Base-by-base conservation (phyloP, 2,797 vertebrate genomes). In the Caiman crocodilus region DNA sequence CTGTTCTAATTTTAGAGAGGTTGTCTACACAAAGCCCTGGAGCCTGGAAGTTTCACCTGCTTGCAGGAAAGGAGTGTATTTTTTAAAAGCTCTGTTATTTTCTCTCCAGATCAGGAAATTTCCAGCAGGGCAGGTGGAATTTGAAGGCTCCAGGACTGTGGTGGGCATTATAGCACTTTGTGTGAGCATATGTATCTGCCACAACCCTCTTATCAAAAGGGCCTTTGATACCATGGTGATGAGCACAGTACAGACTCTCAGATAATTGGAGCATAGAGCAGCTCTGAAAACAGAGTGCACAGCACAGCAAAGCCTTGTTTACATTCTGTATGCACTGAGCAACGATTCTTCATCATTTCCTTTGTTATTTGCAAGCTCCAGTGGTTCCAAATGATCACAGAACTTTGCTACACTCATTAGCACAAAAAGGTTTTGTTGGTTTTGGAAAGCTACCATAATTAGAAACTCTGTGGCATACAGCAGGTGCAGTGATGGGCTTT, bases 11-110 rank as follows among this genome's bases (percentile, higher is more conserved):
- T 78, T 65, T n/a, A 74, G 75, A 59, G 79, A 87, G 2, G 6
- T 20, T 90, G 71, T 80, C 64, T 87, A 56, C 86, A 50, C 42
- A 83, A 84, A 71, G 84, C 30, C 77, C 23, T 28, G 50, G 79
- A 84, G 85, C 57, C 69, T 90, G 85, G 28, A 73, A 15, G 30
- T 32, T 75, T 57, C 85, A 84, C 87, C 74, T 95, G 79, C 58
- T 76, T 86, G 28, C 55, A 76, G 63, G 26, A 76, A n/a, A 84
- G 23, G 56, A 88, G 32, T 21, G 63, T 88, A 21, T 71, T 90
- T 90, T 84, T 76, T 1, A 69, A 50, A 30, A 60, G 26, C 12
- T 9, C 21, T 84, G 1, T 81, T 85, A 86, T 11, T 86, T 12
- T 79, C 56, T 64, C 60, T 18, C 50, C 76, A 75, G 21, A n/a